Base-by-base conservation (phyloP, 2,888 invertebrate genomes). In the Carterocephalus palaemon region DNA sequence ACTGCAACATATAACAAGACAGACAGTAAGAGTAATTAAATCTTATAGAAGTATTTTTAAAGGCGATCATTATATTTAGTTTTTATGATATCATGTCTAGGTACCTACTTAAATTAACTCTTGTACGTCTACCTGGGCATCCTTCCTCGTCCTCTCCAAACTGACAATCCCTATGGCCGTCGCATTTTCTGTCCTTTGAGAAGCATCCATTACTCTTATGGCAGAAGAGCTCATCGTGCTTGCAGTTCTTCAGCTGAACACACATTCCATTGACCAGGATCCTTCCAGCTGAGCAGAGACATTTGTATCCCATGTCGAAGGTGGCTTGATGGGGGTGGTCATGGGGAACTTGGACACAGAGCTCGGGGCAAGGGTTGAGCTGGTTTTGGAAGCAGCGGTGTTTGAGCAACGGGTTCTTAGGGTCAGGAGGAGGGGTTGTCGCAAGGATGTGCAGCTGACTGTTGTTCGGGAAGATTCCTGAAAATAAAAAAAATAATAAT, bases 281-380 rank as follows among this genome's bases (percentile, higher is more conserved):
- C 6, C 92, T 75, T 0, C 92, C 92, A 0, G 89, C 71, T 0
- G 95, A 93, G 64, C 96, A 96, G 0, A 89, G 62, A 48, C 90
- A 90, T 3, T 70, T 69, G 53, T 76, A 78, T 0, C 57, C 58
- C 51, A 65, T 49, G 37, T 24, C 46, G 32, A 42, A 19, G 8
- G 46, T 46, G 20, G 42, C 32, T 6, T 52, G 46, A 12, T 57
- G 52, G 4, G 55, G 54, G 2, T 31, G 33, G 7, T 8, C 9
- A 26, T 66, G 67, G 24, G 70, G 40, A 2, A 52, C 65, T 45
- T 90, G 88, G 1, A 93, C 88, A 62, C 95, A 95, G 5, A 95
- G 73, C 65, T 94, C 92, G 2, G 92, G 91, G 60, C 95, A 95
- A 1, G 90, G 89, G 23, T 90, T 91, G 49, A 90, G 90, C 4